These are phyloP conservation scores for Ramazzottius varieornatus DNA, from an alignment of 2,888 invertebrate genomes.

Conservation along the genomic window DNA sequence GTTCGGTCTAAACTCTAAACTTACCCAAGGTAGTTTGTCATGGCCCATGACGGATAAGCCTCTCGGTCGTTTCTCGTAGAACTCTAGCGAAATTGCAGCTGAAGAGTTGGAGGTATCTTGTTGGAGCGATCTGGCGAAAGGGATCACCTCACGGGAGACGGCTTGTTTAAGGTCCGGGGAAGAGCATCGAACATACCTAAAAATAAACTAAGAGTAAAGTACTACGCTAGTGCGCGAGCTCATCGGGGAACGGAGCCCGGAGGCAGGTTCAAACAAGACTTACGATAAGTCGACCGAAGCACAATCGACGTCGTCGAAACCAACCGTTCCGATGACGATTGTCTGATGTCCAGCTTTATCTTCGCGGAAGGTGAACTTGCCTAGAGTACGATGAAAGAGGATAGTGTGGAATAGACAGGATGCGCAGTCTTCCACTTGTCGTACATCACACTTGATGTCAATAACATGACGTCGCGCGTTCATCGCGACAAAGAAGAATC, in stretches of 20 bases:
- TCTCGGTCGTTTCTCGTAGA: not conserved
- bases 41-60: not conserved
- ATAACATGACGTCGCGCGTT: not conserved
- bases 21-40: constrained; percentile 1
- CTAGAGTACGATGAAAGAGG: constrained; percentile 24
- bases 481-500: not conserved
- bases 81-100: not conserved
- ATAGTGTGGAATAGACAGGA: constrained; percentile 26
- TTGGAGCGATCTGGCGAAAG: constrained; percentile 4
- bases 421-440: not conserved
- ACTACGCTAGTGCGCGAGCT: no score
- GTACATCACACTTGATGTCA: not conserved
- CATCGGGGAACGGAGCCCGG: no score
- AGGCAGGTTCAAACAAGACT: not conserved
- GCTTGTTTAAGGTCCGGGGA: constrained; percentile 5
- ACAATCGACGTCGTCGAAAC: constrained; percentile 1
- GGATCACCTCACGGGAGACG: constrained; percentile 5
- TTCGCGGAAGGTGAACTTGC: constrained; percentile 19
- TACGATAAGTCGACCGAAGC: not conserved
- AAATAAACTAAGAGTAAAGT: no score
- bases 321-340: constrained; percentile 2
- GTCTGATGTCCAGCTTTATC: not conserved
- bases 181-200: constrained; percentile 7
- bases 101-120: not conserved
- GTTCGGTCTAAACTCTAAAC: no score